Evolutionary conservation across 2,113 vertebrate genomes (phyloP), one percentile per base, ranked within the genome.

Genomic region (Corvus cornix): DNA sequence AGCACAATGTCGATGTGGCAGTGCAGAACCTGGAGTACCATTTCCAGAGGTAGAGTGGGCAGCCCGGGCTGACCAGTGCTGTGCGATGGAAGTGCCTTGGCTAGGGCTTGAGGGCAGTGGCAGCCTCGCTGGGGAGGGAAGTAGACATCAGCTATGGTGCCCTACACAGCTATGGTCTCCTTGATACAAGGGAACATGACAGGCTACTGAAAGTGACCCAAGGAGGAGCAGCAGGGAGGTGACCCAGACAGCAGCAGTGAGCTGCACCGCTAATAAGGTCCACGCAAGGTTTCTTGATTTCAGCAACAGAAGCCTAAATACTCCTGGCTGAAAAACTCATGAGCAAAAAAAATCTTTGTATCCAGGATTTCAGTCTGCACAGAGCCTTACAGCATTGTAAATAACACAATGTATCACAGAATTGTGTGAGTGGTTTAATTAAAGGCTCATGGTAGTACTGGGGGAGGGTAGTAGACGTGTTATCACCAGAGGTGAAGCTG

Each of bases 1-100:
- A 55, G 58, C 49, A 55, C 27, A 51, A 1, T 0, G 0, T 23
- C 3, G 0, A 3, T 13, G 11, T 69, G 74, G 46, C 51, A 21
- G 46, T 66, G 63, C 41, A 16, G 59, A 51, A 18, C 67, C 68
- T 33, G 63, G 10, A 81, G 59, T 30, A 1, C 20, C 6, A 0
- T 66, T 52, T 35, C 24, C 41, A 52, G 64, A 28, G 39, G 48
- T 17, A 33, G 43, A 37, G 58, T 3, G 4, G 77, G 56, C 78
- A 80, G 78, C 68, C 18, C 16, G 13, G 63, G 49, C 82, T 46
- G 82, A 49, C 64, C 69, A 22, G 30, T 20, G 68, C 68, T 51
- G 77, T 1, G 5, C 4, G 0, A 4, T 52, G 52, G 26, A 67
- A 35, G 23, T 37, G 78, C 59, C 59, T 26, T 24, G 44, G 28